Evolutionary conservation across 2,888 invertebrate species (phyloP), one percentile per base, ranked within the genome.

Genomic region (Synanthedon vespiformis): DNA sequence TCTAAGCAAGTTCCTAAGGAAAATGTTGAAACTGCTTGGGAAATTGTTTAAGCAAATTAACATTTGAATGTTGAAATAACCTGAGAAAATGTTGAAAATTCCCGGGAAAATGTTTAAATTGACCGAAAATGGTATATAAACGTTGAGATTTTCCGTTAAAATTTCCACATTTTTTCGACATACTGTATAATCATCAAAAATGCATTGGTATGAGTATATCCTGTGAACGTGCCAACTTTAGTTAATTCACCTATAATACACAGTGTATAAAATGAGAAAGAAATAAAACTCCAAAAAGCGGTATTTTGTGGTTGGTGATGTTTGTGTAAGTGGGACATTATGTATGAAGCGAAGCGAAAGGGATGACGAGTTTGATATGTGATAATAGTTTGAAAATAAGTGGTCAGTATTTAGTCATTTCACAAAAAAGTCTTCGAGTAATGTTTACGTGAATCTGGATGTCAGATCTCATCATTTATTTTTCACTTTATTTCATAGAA

Each of bases 321-420:
- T 40, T n/a, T 40, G 52, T 34, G 47, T 56, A 53, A 52, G 53
- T 62, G 62, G 57, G 62, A 60, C 53, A 44, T 59, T 59, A 60
- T 65, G 48, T 4, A 1, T 62, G 53, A 58, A 61, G 65, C 58
- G 53, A 58, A 61, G 65, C 58, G 65, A 63, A 58, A 70, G 67
- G 61, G 63, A 75, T 72, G 75, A n/a, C n/a, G n/a, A 68, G 69
- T 71, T 22, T 73, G 71, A 76, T 68, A 75, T 84, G 84, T 85
- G 84, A 85, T 85, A 84, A 77, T 82, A 83, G 78, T 71, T 72
- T 68, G 74, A 52, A 69, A 67, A 63, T 78, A 76, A 74, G 74
- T 62, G 60, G 61, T 62, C 69, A 72, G 65, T 63, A 58, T 61
- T 62, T 68, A 70, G 65, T 61, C 61, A 56, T 16, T n/a, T 48